Percentiles rank a stretch among this genome's conserved stretches.
Conservation (phyloP, 2,797 vertebrate genomes). For the Tapirus indicus region DNA sequence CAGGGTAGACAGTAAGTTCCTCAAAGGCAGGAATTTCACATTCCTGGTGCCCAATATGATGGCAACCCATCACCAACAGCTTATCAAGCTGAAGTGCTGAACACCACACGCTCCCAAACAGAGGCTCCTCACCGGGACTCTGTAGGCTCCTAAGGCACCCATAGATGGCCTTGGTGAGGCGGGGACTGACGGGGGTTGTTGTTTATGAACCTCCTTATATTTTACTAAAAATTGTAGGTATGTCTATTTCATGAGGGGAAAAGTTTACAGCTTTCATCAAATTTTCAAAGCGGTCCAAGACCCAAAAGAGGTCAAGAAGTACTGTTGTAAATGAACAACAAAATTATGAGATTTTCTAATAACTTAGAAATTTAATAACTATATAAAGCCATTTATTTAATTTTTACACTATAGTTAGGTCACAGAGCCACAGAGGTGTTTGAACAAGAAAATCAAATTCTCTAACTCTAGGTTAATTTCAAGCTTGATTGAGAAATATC, state of each 20-base stretch:
- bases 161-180: not conserved
- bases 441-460: constrained; percentile 1
- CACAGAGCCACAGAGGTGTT: not conserved
- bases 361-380: not conserved
- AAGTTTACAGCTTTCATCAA: not conserved
- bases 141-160: not conserved
- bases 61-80: not conserved
- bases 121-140: not conserved
- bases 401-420: not conserved
- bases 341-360: not conserved
- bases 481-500: not conserved
- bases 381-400: not conserved
- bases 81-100: not conserved
- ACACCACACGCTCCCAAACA: not conserved
- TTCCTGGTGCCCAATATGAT: not conserved
- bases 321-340: constrained; percentile 9
- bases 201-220: not conserved
- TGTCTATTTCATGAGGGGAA: not conserved
- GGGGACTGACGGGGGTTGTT: not conserved
- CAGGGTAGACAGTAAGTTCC: not conserved
- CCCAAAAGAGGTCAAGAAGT: not conserved
- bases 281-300: constrained; percentile 34
- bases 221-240: not conserved
- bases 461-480: not conserved
- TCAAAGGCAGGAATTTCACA: not conserved